Evolutionary conservation across 2,113 vertebrate genomes (phyloP), one percentile per base, ranked within the genome.

Genomic region (Caloenas nicobarica): DNA sequence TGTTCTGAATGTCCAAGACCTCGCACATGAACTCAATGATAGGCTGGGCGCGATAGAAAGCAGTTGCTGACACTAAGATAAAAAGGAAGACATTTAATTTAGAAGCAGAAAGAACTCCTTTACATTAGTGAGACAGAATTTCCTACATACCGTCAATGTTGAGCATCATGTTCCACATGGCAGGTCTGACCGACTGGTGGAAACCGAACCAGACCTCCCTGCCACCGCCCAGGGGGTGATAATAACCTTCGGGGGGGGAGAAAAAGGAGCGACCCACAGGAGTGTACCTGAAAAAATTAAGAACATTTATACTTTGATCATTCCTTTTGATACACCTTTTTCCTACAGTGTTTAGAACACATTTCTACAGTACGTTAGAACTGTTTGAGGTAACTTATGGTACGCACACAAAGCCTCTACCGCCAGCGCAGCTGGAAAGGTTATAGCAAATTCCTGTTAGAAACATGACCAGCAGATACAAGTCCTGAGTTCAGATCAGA

Each of bases 81-180:
- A 88, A 76, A 73, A 56, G 68, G 1, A 92, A 26, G 78, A 40
- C 42, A 40, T 61, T 96, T 86, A 96, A 72, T 83, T 69, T 69
- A 33, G 81, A 80, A 90, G 94, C 60, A 58, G 81, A 69, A 18
- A 56, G n/a, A 72, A 25, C 36, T 38, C 77, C 13, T 34, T 33
- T n/a, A 38, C 31, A 8, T 25, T 40, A 86, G 68, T 3, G 88
- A 86, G 78, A 50, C 58, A 66, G 65, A 81, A 51, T 15, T 80
- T 89, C 46, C 62, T 80, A 46, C 98, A 56, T 96, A 99, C 99
- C 99, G 25, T 99, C 99, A 2, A 99, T 99, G 95, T 99, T 99
- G 84, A 99, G 99, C 99, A 99, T 99, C 99, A 99, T 99, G 96
- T 99, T 99, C 99, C 99, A 99, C 99, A 99, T 99, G 76, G 99